Percentiles rank a stretch among this genome's conserved stretches.
Conservation (phyloP, 2,113 vertebrate species). For the Lophochroa leadbeateri region DNA sequence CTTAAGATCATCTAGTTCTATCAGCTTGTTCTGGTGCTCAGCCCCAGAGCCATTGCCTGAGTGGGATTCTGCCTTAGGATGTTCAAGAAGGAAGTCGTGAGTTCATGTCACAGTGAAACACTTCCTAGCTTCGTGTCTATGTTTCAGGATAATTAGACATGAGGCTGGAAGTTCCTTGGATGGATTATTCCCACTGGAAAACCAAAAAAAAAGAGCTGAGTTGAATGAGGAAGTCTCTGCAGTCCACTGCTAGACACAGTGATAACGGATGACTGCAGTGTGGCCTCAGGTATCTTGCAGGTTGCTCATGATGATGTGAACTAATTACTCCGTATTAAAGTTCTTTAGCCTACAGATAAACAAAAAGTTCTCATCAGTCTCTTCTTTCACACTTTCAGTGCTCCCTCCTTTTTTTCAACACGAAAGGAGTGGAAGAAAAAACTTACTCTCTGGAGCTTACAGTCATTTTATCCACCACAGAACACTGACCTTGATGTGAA, state of each 20-base stretch:
- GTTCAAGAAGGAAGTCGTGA: background rate
- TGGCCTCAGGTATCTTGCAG: background rate
- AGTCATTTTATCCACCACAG: slow-evolving; percentile 7
- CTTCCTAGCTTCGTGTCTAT: background rate
- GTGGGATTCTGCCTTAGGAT: background rate
- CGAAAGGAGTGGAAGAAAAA: background rate
- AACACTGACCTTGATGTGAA: slow-evolving; percentile 69
- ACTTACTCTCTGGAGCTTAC: slow-evolving; percentile 2
- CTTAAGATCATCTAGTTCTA: background rate
- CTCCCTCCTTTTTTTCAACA: background rate
- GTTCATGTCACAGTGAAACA: background rate
- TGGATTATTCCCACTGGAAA: background rate
- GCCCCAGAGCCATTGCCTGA: background rate
- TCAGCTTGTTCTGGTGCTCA: background rate
- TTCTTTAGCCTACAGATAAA: background rate
- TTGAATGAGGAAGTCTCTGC: background rate
- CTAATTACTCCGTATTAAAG: slow-evolving; percentile 2
- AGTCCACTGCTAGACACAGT: background rate
- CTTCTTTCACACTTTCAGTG: background rate
- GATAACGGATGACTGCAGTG: background rate
- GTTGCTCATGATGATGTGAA: background rate
- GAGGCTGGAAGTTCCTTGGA: background rate
- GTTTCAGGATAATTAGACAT: background rate
- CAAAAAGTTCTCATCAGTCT: background rate
- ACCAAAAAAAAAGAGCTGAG: background rate